Conservation (phyloP, 92 coral and sea anemone genomes). For the Actinostola sp. region DNA sequence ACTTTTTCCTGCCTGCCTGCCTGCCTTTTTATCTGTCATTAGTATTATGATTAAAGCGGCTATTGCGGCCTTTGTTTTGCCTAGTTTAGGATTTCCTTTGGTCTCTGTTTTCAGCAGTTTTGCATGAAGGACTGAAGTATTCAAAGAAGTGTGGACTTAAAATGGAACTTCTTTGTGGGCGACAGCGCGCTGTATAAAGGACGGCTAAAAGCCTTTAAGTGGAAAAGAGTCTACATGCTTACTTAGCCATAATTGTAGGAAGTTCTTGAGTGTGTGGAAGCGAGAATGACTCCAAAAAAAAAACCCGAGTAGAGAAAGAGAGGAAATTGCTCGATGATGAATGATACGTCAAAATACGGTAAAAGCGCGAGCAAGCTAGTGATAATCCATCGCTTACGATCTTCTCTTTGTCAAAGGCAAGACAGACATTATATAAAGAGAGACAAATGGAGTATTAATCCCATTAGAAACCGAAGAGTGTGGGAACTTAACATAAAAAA, state of each 20-base stretch:
- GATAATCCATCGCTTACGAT: constrained; percentile 2
- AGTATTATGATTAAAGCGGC: neutral
- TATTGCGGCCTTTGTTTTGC: too few relatives aligned
- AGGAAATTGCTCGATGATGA: constrained; percentile 29
- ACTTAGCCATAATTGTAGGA: constrained; percentile 34
- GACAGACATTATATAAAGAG: neutral
- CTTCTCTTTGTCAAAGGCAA: neutral
- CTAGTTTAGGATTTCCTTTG: too few relatives aligned
- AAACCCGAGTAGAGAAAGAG: neutral
- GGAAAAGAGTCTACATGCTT: constrained; percentile 8
- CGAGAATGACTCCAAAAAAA: constrained; percentile 23
- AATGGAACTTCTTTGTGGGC: neutral
- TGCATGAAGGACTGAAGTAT: too few relatives aligned
- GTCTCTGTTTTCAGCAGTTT: too few relatives aligned
- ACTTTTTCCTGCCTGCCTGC: neutral
- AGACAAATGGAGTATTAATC: neutral
- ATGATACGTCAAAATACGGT: constrained; percentile 19
- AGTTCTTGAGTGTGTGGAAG: constrained; percentile 19
- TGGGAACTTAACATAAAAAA: neutral
- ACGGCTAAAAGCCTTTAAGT: constrained; percentile 17
- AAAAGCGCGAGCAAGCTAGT: neutral
- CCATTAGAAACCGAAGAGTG: neutral
- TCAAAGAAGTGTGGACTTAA: too few relatives aligned
- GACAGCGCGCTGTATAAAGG: neutral
- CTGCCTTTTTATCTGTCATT: neutral